Conservation (phyloP, 2,797 vertebrate species). For the Leucoraja ocellata region DNA sequence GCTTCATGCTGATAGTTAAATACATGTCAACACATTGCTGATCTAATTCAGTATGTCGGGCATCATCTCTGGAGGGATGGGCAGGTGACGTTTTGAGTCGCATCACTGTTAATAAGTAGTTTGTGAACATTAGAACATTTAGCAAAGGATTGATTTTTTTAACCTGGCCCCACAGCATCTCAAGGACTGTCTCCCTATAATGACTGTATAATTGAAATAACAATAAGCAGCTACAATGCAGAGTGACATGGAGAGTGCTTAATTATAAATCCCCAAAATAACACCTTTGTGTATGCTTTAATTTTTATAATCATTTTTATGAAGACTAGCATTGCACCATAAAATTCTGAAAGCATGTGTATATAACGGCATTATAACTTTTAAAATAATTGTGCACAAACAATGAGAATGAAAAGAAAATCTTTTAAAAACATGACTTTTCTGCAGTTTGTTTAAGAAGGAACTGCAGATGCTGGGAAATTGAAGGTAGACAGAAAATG, state of each 20-base stretch:
- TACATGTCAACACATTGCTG: neutral
- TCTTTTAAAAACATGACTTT: neutral
- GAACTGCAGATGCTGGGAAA: no score
- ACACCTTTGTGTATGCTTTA: neutral
- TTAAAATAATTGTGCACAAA: neutral
- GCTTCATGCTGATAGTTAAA: neutral
- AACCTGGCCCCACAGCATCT: neutral
- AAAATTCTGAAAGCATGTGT: neutral
- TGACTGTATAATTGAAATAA: neutral
- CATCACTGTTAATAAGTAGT: neutral
- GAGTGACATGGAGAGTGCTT: neutral
- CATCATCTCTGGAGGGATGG: no score
- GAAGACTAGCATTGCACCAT: neutral
- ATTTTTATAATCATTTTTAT: neutral
- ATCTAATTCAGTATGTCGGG: no score
- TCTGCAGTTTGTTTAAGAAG: neutral
- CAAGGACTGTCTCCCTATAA: no score
- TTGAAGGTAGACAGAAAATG: no score
- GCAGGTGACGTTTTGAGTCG: no score
- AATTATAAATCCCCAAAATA: neutral
- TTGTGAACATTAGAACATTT: neutral
- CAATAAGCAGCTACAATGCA: neutral
- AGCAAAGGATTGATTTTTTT: neutral
- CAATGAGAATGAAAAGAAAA: neutral
- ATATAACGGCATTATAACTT: no score